Evolutionary conservation across 2,888 invertebrate species (phyloP), one percentile per base, ranked within the genome.

Genomic region (Dolomedes plantarius): DNA sequence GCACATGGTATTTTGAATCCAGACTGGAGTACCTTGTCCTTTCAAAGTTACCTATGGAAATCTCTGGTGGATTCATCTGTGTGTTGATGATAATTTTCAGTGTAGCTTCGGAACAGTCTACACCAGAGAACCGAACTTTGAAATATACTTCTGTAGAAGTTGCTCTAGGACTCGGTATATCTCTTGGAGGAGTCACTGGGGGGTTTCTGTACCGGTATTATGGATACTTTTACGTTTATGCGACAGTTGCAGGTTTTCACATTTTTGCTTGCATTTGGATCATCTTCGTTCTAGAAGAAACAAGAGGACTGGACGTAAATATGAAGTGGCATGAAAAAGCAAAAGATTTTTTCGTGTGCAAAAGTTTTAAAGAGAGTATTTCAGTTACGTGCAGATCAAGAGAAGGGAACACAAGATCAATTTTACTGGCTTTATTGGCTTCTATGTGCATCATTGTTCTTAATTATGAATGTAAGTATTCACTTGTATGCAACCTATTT

Each of bases 31-130:
- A 69, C 29, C 16, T 80, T 2, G 16, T 86, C 23, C 11, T 86
- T 28, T 2, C 80, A 7, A 73, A n/a, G 23, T 29, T 80, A n/a
- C 80, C 80, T 0, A 1, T 65, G 0, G 86, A 78, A 31, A 19
- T 86, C 9, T 23, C 64, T 7, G 86, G 86, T 5, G 86, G 86
- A 9, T 80, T 86, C 72, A 86, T 86, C 16, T 79, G 75, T n/a
- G 5, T 79, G 6, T 19, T 86, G 67, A 72, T 80, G 31, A 56
- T 65, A 0, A 28, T 76, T 6, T 86, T 68, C 72, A 86, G 86
- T n/a, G 75, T 74, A 27, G 80, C 76, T 0, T 75, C 80, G 11
- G 86, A 86, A 32, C 56, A 76, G 39, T 71, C 86, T 2, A 36
- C 86, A 13, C 50, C 41, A 6, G 23, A 72, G 23, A 71, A 7